phyloP scores from a whole-genome alignment of 2,113 vertebrate species.

The Tenrec ecaudatus region DNA sequence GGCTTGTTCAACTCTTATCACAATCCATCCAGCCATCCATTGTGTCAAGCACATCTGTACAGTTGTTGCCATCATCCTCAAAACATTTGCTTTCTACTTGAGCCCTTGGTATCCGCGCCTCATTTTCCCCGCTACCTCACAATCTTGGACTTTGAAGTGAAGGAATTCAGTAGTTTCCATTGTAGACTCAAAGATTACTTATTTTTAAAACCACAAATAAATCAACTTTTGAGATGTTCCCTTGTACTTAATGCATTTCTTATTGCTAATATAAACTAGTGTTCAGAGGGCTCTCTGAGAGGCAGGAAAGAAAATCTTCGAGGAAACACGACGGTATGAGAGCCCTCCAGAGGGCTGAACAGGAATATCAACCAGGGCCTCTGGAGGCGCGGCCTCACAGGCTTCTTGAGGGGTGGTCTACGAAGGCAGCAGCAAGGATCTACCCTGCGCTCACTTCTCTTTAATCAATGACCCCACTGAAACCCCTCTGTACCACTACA shows the following conservation, averaged over 20 bases:
- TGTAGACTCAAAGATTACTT: no score
- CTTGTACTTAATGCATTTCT: constrained; percentile 33
- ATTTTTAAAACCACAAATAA: background rate
- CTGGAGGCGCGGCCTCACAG: background rate
- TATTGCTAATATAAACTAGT: constrained; percentile 18
- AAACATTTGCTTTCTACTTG: no score
- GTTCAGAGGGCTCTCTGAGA: background rate
- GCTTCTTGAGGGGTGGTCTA: background rate
- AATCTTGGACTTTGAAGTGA: background rate
- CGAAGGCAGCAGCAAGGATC: background rate
- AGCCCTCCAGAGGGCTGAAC: constrained; percentile 69
- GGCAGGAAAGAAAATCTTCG: constrained; percentile 39
- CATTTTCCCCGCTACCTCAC: background rate
- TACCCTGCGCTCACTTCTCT: background rate
- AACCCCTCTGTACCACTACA: background rate
- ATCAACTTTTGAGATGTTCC: background rate
- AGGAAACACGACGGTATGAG: constrained; percentile 32
- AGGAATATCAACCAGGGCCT: constrained; percentile 2
- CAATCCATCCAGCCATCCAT: no score
- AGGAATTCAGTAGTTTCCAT: constrained; percentile 23
- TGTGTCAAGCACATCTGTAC: no score
- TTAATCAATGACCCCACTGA: constrained; percentile 10
- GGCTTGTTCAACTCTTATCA: no score
- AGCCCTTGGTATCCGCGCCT: no score
- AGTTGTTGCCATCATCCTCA: no score